Base-by-base conservation (phyloP, 2,797 vertebrate genomes). In the Acanthis flammea region DNA sequence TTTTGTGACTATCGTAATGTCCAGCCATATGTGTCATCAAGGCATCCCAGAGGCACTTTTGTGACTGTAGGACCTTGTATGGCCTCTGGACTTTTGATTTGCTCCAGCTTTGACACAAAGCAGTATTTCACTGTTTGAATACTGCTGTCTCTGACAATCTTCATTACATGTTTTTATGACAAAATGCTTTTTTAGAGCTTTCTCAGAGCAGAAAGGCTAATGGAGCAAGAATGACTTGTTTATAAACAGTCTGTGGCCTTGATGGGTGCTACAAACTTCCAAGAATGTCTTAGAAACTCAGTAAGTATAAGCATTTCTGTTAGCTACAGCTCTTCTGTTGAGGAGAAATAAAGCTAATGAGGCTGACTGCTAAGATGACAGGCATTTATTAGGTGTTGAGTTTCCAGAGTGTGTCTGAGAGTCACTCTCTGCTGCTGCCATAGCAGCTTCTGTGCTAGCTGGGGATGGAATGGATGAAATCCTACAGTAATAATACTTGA, bases 1-100 rank as follows among this genome's bases (percentile, higher is more conserved):
- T 73, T 86, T 70, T 74, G 21, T 3, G 5, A 22, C n/a, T 44
- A 3, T 51, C 0, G 0, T 55, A 16, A 35, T 17, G 39, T 51
- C 12, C 24, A 61, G 23, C 33, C 11, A 2, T n/a, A 4, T 50
- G 11, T 65, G 14, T 70, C 6, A 4, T 42, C 30, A 47, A 2
- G 51, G 15, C 88, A 50, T 45, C 67, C 30, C 14, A 50, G 17
- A 42, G 58, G 48, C 6, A n/a, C 14, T 45, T 63, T 21, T 0
- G 25, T 11, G 14, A 37, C 19, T 83, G 14, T 44, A 71, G 30
- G 35, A 28, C 39, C 58, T 83, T 22, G 3, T 79, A 25, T 24
- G 19, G 35, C 25, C 18, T 71, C 35, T 53, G 48, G 35, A 25
- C 30, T 24, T 85, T 0, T 4, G 19, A 33, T 79, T 67, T 72